Conservation (phyloP, 1,140 invertebrate genomes). For the Scaptomyza montana region DNA sequence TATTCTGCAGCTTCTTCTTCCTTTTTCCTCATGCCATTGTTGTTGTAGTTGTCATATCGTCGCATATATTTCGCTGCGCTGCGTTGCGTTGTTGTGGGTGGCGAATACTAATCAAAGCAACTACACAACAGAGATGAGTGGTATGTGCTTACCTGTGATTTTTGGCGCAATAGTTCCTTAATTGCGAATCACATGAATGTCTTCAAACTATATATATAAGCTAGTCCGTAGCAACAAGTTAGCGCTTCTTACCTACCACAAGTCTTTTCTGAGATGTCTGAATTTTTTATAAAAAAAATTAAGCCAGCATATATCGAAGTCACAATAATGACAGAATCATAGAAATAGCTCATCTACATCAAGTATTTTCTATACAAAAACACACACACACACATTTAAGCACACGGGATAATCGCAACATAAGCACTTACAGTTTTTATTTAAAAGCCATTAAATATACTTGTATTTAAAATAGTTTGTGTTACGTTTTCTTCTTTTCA, state of each 20-base stretch:
- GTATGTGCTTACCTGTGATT: slow-evolving; percentile 1
- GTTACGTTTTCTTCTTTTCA: neutral
- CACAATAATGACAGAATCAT: neutral
- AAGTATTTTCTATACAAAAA: neutral
- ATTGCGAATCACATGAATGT: neutral
- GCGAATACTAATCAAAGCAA: slow-evolving; percentile 20
- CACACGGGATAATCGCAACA: slow-evolving; percentile 2
- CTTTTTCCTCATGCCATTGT: slow-evolving; percentile 12
- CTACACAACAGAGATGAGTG: slow-evolving; percentile 16
- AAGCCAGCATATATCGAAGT: neutral
- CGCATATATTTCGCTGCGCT: slow-evolving; percentile 22
- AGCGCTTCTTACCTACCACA: slow-evolving; percentile 8
- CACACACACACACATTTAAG: neutral
- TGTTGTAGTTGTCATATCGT: slow-evolving; percentile 20
- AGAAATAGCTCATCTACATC: slow-evolving; percentile 8
- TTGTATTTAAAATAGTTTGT: slow-evolving; percentile 1
- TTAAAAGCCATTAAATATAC: slow-evolving; percentile 3
- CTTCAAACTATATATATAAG: neutral
- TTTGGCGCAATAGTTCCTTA: neutral
- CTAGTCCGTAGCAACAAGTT: slow-evolving; percentile 3
- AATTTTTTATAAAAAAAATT: neutral
- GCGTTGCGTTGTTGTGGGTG: slow-evolving; percentile 24
- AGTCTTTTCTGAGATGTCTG: slow-evolving; percentile 2
- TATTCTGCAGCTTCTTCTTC: slow-evolving; percentile 8
- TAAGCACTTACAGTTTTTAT: slow-evolving; percentile 16